A percentile compares a stretch with the other conserved stretches of the same genome.
phyloP scores from a whole-genome alignment of 1,140 invertebrate species.

The Drosophila burlai region DNA sequence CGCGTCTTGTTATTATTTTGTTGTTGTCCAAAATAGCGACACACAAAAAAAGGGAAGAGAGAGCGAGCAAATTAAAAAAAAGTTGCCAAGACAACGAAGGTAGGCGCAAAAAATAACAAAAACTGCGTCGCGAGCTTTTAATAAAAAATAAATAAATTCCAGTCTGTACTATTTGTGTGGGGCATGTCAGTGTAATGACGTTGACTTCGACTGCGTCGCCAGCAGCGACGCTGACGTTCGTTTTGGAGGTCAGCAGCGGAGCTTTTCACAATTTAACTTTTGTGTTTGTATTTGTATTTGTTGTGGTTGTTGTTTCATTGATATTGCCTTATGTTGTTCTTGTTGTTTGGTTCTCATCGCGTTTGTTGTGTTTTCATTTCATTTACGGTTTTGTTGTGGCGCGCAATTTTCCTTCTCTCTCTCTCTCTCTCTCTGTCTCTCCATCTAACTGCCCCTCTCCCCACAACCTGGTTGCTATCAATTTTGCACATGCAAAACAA shows the following conservation, averaged over 20 bases:
- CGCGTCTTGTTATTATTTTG: slow-evolving; percentile 52
- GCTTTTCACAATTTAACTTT: slow-evolving; percentile 37
- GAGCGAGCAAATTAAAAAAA: slow-evolving; percentile 46
- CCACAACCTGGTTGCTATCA: slow-evolving; percentile 26
- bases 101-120: slow-evolving; percentile 62
- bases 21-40: slow-evolving; percentile 34
- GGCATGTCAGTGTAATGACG: slow-evolving; percentile 44
- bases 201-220: not conserved
- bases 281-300: slow-evolving; percentile 15
- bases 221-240: not conserved
- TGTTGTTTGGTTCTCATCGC: slow-evolving; percentile 33
- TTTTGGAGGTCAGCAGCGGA: slow-evolving; percentile 50
- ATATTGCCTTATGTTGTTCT: slow-evolving; percentile 30
- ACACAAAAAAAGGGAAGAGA: slow-evolving; percentile 2
- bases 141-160: slow-evolving; percentile 28
- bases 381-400: slow-evolving; percentile 50
- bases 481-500: slow-evolving; percentile 49
- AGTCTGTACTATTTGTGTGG: slow-evolving; percentile 47
- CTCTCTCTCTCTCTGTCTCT: slow-evolving; percentile 1
- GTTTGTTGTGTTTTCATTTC: slow-evolving; percentile 60
- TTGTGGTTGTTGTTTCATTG: slow-evolving; percentile 21
- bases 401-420: slow-evolving; percentile 12
- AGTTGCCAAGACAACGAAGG: slow-evolving; percentile 73
- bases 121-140: slow-evolving; percentile 71
- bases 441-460: not conserved